Evolutionary conservation across 2,113 vertebrate genomes (phyloP).

Genomic region (Leucosticte australis): DNA sequence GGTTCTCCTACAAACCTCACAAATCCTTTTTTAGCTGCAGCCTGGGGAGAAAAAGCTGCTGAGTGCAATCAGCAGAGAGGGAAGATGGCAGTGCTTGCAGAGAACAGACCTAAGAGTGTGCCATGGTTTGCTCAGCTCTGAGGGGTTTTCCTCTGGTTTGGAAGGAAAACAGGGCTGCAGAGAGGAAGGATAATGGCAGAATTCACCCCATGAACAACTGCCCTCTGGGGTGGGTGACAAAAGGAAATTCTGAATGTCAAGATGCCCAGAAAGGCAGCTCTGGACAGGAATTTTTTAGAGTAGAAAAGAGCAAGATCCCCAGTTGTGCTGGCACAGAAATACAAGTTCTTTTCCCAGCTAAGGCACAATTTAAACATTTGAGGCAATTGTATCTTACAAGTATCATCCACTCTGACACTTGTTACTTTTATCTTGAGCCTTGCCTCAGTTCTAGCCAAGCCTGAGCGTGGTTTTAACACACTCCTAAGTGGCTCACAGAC

Average conservation of each 20-base stretch:
- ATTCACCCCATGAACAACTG: not conserved
- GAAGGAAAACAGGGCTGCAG: not conserved
- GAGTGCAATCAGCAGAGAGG: not conserved
- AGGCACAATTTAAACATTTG: not conserved
- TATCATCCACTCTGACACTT: accelerated
- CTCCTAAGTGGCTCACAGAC: accelerated
- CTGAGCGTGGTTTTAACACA: accelerated
- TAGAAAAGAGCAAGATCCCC: not conserved
- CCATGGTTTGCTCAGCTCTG: not conserved
- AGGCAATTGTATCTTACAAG: not conserved
- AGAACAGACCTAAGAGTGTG: not conserved
- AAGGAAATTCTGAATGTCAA: not conserved
- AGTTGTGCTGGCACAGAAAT: not conserved
- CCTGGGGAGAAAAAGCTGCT: not conserved
- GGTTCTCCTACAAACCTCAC: not conserved
- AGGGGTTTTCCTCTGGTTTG: not conserved
- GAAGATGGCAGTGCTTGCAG: not conserved
- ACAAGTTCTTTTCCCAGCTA: not conserved
- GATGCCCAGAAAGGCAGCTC: not conserved
- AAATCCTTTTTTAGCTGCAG: not conserved
- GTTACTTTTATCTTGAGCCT: accelerated
- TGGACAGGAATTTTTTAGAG: not conserved
- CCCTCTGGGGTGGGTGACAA: not conserved
- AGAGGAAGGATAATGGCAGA: not conserved
- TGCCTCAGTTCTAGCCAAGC: not conserved